Evolutionary conservation across 2,888 invertebrate genomes (phyloP), one percentile per base, ranked within the genome.

Genomic region (Noctua janthe): DNA sequence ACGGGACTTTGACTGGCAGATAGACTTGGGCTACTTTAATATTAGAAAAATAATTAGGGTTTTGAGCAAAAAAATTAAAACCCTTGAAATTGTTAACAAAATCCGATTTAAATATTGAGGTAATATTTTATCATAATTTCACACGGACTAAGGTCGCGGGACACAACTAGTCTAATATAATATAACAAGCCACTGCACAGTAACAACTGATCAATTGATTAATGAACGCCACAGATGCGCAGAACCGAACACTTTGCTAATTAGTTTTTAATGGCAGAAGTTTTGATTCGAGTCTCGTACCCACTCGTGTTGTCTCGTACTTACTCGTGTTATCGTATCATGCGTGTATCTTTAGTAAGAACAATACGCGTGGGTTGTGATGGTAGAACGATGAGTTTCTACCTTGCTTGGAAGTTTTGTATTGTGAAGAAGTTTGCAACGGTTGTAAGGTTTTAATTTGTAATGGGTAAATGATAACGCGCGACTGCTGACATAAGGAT

Each of bases 251-350:
- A 85, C 80, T 87, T 81, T 51, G 47, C 67, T 88, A 88, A 88
- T 88, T 87, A 87, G 81, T 88, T 88, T 81, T 85, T 83, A 85
- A 88, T 88, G 83, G 74, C 56, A 47, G 64, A 88, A 88, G 88
- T 88, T 88, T 84, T 76, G 74, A 82, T 84, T 87, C 39, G 66
- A 82, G 74, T 79, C 67, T 64, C 71, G 54, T 75, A 49, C 8
- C 43, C n/a, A n/a, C 67, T 80, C 59, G 54, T 62, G 76, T 59
- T 76, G 74, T 56, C 76, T 69, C 69, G 69, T n/a, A n/a, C 39
- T 20, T 15, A n/a, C 67, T 80, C 54, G 47, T 62, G 75, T 64
- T 76, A 72, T 54, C 76, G 54, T 79, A 79, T 73, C 74, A 83
- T 64, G 71, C 67, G 77, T 79, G 82, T 78, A 76, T 81, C 73